Evolutionary conservation across 2,888 invertebrate species (phyloP), one percentile per base, ranked within the genome.

Genomic region (Nesidiocoris tenuis): DNA sequence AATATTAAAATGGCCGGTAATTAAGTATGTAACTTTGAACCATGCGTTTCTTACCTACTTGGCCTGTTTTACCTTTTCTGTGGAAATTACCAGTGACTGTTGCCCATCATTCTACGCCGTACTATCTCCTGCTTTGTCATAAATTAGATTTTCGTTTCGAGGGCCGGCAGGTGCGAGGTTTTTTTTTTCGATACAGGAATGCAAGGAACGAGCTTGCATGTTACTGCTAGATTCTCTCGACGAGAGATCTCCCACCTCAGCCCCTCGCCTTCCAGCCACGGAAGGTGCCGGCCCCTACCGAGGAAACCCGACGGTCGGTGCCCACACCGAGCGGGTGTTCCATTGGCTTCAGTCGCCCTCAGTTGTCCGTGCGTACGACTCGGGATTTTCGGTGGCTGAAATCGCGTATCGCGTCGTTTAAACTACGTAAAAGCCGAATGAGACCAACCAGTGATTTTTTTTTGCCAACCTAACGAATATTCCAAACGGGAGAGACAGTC

Each of bases 341-440:
- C 72, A 61, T 16, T 19, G 61, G 39, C 54, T 21, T 72, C 72
- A 72, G 72, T 72, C 61, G 72, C 72, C 54, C 39, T 72, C 55
- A 21, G 72, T n/a, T 54, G 39, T 72, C 72, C 61, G 72, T 54
- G 63, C 19, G 72, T 39, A 7, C 39, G 63, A 61, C 2, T n/a
- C 17, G n/a, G 59, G 59, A 59, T 5, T 59, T 5, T n/a, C 59
- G 59, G 59, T 59, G 12, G 3, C 3, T 39, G 5, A 39, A 39
- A 39, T 39, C 39, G 39, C 12, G 39, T 39, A 7, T 39, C 39
- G 39, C 39, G 39, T 39, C 39, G 39, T 39, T 39, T 39, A 39
- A 3, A 39, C 39, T 39, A 39, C 39, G 39, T 12, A 39, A 39
- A 39, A 39, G 39, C 39, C 39, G 39, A 39, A 39, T 39, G 39